Conservation (phyloP, 2,888 invertebrate species). For the Drosophila vallismaia region DNA sequence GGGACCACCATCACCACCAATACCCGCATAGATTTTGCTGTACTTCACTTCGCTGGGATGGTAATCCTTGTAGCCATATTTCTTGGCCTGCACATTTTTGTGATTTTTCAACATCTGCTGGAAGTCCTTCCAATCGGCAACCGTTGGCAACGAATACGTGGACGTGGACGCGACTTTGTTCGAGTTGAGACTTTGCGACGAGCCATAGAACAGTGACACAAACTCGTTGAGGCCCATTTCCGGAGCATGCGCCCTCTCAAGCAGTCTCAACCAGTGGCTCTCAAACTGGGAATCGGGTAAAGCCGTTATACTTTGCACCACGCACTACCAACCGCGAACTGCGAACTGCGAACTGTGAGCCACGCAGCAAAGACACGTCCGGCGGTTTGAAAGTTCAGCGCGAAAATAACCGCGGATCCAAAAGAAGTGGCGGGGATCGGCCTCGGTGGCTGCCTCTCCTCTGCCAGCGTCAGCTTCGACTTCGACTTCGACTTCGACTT, state of each 20-base stretch:
- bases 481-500: background rate
- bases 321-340: background rate
- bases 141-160: slow-evolving; percentile 70
- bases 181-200: slow-evolving; percentile 79
- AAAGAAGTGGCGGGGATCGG: slow-evolving; percentile 32
- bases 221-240: slow-evolving; percentile 84
- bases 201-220: slow-evolving; percentile 83
- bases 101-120: slow-evolving; percentile 82
- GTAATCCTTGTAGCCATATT: slow-evolving; percentile 79
- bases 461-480: background rate
- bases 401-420: slow-evolving; percentile 66
- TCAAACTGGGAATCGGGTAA: slow-evolving; percentile 53
- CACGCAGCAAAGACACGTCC: slow-evolving; percentile 47
- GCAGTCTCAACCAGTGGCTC: slow-evolving; percentile 41
- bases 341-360: too few relatives aligned
- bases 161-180: slow-evolving; percentile 65
- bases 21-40: slow-evolving; percentile 58
- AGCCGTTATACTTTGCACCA: slow-evolving; percentile 13
- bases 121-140: slow-evolving; percentile 72
- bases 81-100: slow-evolving; percentile 79
- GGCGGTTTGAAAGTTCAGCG: slow-evolving; percentile 68
- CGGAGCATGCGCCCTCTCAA: slow-evolving; percentile 52
- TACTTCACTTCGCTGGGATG: slow-evolving; percentile 79
- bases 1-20: background rate
- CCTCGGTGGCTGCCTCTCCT: slow-evolving; percentile 1